Conservation (phyloP, 2,113 vertebrate species). For the Isurus oxyrinchus region DNA sequence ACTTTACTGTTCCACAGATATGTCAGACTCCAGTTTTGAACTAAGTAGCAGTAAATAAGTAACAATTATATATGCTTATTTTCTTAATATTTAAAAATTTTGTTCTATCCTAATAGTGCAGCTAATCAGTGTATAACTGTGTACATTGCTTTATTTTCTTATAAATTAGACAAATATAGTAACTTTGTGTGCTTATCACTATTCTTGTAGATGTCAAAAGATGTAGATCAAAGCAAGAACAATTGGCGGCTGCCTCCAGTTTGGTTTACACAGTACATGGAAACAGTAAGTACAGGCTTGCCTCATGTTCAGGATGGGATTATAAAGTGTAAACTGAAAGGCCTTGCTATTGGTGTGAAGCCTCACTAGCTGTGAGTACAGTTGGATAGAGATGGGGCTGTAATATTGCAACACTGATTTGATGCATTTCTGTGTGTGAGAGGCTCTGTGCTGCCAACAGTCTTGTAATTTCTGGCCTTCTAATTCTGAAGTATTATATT, state of each 20-base stretch:
- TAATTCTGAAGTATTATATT: neutral
- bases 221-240: constrained; percentile 57
- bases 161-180: too few species aligned
- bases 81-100: neutral
- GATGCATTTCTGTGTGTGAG: neutral
- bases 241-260: constrained; percentile 75
- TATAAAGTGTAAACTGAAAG: neutral
- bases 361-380: neutral
- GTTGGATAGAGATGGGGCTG: neutral
- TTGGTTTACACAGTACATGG: constrained; percentile 92
- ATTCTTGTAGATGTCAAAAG: constrained; percentile 52
- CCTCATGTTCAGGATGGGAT: neutral
- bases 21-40: neutral
- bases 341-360: neutral
- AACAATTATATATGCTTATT: too few species aligned
- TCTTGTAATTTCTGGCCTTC: neutral
- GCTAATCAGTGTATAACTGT: neutral
- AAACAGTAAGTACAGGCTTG: constrained; percentile 63
- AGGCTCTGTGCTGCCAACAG: neutral
- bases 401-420: too few species aligned
- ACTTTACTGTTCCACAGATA: neutral
- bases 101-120: too few species aligned
- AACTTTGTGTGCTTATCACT: neutral
- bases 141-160: neutral
- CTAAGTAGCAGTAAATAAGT: neutral